A percentile compares a stretch with the other conserved stretches of the same genome.
These are phyloP conservation scores for Agrotis exclamationis DNA, from an alignment of 2,888 invertebrate species.

Conservation along the genomic window DNA sequence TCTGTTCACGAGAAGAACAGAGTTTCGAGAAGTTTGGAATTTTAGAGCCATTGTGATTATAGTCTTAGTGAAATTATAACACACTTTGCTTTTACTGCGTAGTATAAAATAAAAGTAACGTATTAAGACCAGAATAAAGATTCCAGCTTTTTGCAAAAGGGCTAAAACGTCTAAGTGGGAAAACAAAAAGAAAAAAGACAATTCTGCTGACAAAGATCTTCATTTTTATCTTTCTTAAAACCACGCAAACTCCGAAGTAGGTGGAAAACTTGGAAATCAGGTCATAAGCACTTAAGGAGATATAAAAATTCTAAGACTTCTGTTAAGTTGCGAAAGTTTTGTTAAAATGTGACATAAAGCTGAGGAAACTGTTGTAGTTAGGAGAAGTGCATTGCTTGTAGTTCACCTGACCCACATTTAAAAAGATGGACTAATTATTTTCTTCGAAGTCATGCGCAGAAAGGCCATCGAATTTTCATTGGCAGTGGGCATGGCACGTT, in stretches of 20 bases:
- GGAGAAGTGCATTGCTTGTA: conserved; percentile 31
- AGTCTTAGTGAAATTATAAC: too few relatives aligned
- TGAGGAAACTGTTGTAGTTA: conserved; percentile 31
- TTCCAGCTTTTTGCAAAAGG: not conserved
- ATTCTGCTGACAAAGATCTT: conserved; percentile 29
- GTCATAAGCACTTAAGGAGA: conserved; percentile 47
- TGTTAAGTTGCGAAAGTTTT: conserved; percentile 43
- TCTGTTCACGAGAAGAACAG: not conserved
- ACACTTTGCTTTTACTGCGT: too few relatives aligned
- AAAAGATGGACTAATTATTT: conserved; percentile 13
- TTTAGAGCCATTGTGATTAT: not conserved
- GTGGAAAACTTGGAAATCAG: conserved; percentile 49
- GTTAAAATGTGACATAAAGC: conserved; percentile 44
- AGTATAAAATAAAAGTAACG: not conserved
- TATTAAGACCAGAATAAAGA: not conserved
- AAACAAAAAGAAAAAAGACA: conserved; percentile 24
- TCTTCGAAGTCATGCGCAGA: not conserved
- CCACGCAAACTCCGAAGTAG: conserved; percentile 24
- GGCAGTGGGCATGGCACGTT: not conserved
- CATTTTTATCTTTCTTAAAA: conserved; percentile 32
- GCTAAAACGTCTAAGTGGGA: conserved; percentile 5
- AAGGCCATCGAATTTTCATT: not conserved
- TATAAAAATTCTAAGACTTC: conserved; percentile 50
- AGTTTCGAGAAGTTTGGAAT: not conserved
- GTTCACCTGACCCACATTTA: conserved; percentile 38